Percentiles rank a stretch among this genome's conserved stretches.
Conservation (phyloP, 2,113 vertebrate genomes). For the Xiphias gladius region DNA sequence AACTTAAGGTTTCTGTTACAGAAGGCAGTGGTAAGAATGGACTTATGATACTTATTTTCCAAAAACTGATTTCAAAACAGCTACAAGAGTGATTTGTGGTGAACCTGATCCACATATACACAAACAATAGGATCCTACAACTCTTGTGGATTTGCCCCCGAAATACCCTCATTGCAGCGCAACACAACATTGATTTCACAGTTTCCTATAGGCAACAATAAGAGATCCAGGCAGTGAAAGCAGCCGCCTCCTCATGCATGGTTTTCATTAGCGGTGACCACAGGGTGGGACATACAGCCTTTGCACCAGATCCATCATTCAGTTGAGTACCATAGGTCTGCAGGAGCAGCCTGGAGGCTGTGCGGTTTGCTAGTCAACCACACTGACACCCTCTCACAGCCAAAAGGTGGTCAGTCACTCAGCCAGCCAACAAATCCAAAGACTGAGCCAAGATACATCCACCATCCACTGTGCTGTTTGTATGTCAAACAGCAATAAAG, state of each 20-base stretch:
- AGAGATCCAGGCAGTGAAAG: conserved; percentile 42
- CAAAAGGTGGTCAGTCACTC: conserved; percentile 49
- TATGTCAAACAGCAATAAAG: conserved; percentile 50
- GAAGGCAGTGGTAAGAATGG: neutral
- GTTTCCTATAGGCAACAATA: conserved; percentile 24
- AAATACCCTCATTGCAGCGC: conserved; percentile 10
- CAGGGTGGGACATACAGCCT: conserved; percentile 47
- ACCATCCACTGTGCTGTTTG: conserved; percentile 45
- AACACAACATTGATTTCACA: conserved; percentile 26
- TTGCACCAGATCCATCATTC: conserved; percentile 59
- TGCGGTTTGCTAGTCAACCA: conserved; percentile 60
- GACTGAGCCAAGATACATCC: conserved; percentile 55
- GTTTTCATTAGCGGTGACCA: conserved; percentile 60
- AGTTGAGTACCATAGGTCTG: conserved; percentile 59
- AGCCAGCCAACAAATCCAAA: conserved; percentile 61
- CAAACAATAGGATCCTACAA: conserved; percentile 2
- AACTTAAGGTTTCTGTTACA: neutral
- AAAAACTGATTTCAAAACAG: neutral
- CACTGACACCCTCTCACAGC: conserved; percentile 58
- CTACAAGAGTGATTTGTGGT: neutral
- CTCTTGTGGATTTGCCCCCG: neutral
- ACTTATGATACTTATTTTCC: neutral
- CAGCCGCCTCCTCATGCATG: conserved; percentile 58
- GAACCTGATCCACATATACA: neutral
- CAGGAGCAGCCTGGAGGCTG: conserved; percentile 53